Evolutionary conservation across 92 coral and sea anemone species (phyloP).

Genomic region (Parazoanthus darwini): DNA sequence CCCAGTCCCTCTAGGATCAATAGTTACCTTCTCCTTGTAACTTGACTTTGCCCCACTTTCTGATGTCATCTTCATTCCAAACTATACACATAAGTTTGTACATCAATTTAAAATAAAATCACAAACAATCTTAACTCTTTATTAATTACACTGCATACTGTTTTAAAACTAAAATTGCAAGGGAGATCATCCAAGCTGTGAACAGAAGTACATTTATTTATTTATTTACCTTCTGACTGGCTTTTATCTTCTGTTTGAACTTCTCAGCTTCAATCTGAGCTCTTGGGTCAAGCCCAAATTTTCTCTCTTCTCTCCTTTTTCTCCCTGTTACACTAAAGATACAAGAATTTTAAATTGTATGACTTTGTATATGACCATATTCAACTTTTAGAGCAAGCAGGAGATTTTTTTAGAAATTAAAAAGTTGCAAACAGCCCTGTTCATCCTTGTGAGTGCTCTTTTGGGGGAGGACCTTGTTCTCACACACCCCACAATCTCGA

Average conservation of each 20-base stretch:
- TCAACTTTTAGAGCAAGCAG: too few relatives aligned
- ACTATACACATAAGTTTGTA: background rate
- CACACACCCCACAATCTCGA: too few relatives aligned
- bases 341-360: too few relatives aligned
- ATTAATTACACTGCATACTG: too few relatives aligned
- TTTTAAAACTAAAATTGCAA: too few relatives aligned
- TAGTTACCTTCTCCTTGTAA: constrained; percentile 57
- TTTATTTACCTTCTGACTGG: constrained; percentile 19
- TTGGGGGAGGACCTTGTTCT: too few relatives aligned
- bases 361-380: too few relatives aligned
- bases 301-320: constrained; percentile 32
- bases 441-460: too few relatives aligned
- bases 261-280: constrained; percentile 60
- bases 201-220: background rate
- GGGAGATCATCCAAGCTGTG: too few relatives aligned
- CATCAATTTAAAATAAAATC: background rate
- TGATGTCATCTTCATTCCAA: constrained; percentile 57
- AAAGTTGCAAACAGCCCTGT: too few relatives aligned
- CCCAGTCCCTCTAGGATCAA: background rate
- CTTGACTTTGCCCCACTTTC: constrained; percentile 57
- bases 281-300: constrained; percentile 52
- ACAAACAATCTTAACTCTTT: too few relatives aligned
- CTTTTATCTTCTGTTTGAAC: constrained; percentile 48
- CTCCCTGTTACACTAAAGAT: background rate
- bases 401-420: too few relatives aligned